Evolutionary conservation across 2,797 vertebrate genomes (phyloP).

Genomic region (Enteromius anoplus): DNA sequence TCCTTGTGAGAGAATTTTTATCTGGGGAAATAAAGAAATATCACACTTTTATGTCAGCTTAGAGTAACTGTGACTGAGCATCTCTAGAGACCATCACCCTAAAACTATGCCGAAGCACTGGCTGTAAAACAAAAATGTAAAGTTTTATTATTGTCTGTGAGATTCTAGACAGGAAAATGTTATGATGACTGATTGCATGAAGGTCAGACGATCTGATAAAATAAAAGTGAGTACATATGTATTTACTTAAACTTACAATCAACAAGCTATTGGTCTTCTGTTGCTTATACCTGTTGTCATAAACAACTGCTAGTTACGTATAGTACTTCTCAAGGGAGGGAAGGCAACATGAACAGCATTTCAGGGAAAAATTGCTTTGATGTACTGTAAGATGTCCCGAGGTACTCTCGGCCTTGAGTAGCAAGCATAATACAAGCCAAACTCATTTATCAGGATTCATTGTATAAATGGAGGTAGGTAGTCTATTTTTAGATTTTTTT

Average conservation of each 20-base stretch:
- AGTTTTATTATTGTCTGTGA: constrained; percentile 9
- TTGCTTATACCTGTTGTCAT: not conserved
- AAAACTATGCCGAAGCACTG: not conserved
- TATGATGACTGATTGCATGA: constrained; percentile 2
- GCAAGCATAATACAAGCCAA: not conserved
- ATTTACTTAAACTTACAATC: not conserved
- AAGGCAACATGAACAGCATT: not conserved
- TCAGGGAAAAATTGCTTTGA: not conserved
- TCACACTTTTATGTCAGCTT: constrained; percentile 39
- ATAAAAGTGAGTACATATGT: not conserved
- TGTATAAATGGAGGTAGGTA: not conserved
- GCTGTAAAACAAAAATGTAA: not conserved
- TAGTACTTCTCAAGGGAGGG: not conserved
- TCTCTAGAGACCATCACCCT: not conserved
- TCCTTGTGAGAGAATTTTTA: constrained; percentile 2
- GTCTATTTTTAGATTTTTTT: not conserved
- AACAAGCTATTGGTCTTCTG: not conserved
- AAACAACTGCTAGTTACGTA: not conserved
- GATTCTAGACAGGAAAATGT: not conserved
- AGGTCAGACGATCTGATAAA: not conserved
- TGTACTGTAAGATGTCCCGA: not conserved
- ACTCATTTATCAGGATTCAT: constrained; percentile 11
- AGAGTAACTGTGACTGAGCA: constrained; percentile 8
- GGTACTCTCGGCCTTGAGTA: not conserved
- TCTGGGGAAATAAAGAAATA: constrained; percentile 38